phyloP scores from a whole-genome alignment of 2,113 vertebrate genomes.

The Phalacrocorax brasilianus region DNA sequence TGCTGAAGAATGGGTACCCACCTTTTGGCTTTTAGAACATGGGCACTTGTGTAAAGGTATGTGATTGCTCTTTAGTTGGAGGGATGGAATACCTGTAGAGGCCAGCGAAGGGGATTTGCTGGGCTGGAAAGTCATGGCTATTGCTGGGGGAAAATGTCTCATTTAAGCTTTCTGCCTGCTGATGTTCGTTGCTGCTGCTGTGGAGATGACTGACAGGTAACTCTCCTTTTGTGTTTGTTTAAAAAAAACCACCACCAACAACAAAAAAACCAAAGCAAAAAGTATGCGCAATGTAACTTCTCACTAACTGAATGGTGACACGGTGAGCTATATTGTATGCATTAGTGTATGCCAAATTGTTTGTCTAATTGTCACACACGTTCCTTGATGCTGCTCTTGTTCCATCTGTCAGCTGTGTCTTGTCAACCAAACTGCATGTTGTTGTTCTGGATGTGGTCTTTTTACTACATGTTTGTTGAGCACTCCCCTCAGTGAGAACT shows the following conservation, averaged over 20 bases:
- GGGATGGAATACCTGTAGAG: neutral
- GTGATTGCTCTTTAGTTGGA: neutral
- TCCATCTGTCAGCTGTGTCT: slow-evolving; percentile 20
- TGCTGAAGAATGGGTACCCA: slow-evolving; percentile 81
- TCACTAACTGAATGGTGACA: slow-evolving; percentile 30
- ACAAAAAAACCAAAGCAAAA: neutral
- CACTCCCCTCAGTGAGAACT: neutral
- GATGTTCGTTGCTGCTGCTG: neutral
- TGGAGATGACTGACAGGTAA: slow-evolving; percentile 16
- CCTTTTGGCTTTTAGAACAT: slow-evolving; percentile 81
- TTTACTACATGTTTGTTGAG: slow-evolving; percentile 55
- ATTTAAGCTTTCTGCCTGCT: slow-evolving; percentile 32
- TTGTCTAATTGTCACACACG: neutral
- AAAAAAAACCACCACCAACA: neutral
- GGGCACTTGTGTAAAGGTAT: slow-evolving; percentile 88
- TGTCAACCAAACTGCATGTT: slow-evolving; percentile 10
- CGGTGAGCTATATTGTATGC: slow-evolving; percentile 14
- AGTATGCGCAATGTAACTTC: slow-evolving; percentile 35
- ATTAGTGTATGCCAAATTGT: neutral
- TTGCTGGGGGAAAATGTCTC: neutral
- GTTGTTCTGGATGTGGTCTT: neutral
- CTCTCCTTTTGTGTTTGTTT: slow-evolving; percentile 17
- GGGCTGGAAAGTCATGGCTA: neutral
- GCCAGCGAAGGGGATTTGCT: neutral
- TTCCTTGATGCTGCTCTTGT: slow-evolving; percentile 1